A percentile compares a stretch with the other conserved stretches of the same genome.
Evolutionary conservation across 2,888 invertebrate species (phyloP).

Genomic region (Cremastinae sp.): DNA sequence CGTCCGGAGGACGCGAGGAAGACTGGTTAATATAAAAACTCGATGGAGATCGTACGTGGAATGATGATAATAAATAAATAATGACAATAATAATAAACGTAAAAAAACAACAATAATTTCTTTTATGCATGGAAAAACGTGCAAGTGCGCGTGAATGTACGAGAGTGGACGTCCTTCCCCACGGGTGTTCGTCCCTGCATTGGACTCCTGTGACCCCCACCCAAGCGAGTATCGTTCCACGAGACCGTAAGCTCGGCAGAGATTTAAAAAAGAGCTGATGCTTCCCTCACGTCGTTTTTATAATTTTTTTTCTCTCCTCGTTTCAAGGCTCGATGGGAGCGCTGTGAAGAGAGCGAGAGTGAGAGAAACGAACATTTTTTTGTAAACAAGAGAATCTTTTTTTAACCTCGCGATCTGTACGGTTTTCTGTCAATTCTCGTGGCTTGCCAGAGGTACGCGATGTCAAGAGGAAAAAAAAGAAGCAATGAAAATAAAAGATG

Average conservation of each 20-base stretch:
- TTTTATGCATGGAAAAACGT: neutral
- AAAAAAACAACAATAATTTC: conserved; percentile 7
- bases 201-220: conserved; percentile 56
- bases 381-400: too few species aligned
- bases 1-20: conserved; percentile 31
- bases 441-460: too few species aligned
- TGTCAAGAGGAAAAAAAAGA: neutral
- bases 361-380: too few species aligned
- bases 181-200: conserved; percentile 56
- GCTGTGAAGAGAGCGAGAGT: too few species aligned
- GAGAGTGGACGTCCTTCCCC: conserved; percentile 59
- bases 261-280: conserved; percentile 21
- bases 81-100: conserved; percentile 14
- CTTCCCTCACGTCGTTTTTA: neutral
- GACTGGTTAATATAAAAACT: conserved; percentile 13
- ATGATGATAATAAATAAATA: conserved; percentile 17
- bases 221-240: conserved; percentile 39
- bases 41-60: neutral
- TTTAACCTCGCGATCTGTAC: too few species aligned
- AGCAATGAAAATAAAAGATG: neutral
- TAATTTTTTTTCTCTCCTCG: neutral
- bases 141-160: conserved; percentile 9
- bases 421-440: too few species aligned
- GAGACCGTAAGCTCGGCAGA: conserved; percentile 27
- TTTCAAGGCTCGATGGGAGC: neutral